These are phyloP conservation scores for Chamaetylas fuelleborni DNA, from an alignment of 2,113 vertebrate genomes.

Conservation along the genomic window DNA sequence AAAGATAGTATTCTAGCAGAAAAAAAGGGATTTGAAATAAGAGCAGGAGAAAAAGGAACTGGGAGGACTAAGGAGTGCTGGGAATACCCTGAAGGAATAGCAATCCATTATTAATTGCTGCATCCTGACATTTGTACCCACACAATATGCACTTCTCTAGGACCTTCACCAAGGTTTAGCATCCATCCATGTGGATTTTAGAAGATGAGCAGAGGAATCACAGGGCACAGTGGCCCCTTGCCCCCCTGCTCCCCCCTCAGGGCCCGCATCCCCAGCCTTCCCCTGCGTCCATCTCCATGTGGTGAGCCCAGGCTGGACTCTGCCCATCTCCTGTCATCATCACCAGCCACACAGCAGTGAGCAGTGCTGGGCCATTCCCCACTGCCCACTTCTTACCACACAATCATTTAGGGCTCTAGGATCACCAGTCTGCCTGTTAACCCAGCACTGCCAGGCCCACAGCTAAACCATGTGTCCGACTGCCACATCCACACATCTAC, in stretches of 20 bases:
- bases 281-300: fast-evolving
- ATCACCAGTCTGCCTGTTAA: not conserved
- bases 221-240: fast-evolving
- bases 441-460: not conserved
- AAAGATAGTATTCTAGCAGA: not conserved
- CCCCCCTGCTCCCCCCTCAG: not conserved
- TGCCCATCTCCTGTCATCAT: not conserved
- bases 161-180: not conserved
- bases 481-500: not conserved
- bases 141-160: not conserved
- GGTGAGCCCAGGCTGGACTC: not conserved
- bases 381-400: not conserved
- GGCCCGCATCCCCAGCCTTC: no score
- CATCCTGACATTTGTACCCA: not conserved
- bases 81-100: not conserved
- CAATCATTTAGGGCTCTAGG: not conserved
- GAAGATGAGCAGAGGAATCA: not conserved
- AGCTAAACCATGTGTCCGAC: not conserved
- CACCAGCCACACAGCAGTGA: fast-evolving
- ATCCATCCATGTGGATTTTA: not conserved
- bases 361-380: not conserved
- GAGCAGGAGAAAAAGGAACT: not conserved
- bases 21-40: not conserved
- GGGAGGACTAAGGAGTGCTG: not conserved
- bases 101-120: not conserved